Conservation (phyloP, 2,113 vertebrate species). For the Nanorana parkeri region DNA sequence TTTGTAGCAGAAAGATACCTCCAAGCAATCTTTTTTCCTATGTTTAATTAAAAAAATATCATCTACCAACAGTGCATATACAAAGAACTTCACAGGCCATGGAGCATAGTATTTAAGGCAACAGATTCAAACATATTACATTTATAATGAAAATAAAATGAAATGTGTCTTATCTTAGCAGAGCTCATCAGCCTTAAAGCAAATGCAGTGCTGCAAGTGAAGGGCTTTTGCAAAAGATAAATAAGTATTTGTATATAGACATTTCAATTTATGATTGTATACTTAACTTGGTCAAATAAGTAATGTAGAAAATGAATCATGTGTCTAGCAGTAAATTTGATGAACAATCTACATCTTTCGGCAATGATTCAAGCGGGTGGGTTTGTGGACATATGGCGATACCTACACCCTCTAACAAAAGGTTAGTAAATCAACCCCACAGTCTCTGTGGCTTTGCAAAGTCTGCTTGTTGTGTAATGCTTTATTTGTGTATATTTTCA, state of each 20-base stretch:
- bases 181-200: slow-evolving; percentile 57
- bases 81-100: slow-evolving; percentile 56
- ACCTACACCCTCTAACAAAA: no score
- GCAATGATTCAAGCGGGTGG: no score
- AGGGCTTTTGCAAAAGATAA: slow-evolving; percentile 31
- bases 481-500: no score
- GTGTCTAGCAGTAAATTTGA: not conserved
- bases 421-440: no score
- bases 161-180: slow-evolving; percentile 64
- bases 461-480: no score
- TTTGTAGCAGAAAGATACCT: slow-evolving; percentile 45
- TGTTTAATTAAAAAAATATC: slow-evolving; percentile 64
- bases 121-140: slow-evolving; percentile 63
- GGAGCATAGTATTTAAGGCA: slow-evolving; percentile 60
- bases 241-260: not conserved
- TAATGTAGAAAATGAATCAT: not conserved
- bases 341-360: no score
- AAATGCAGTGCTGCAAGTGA: slow-evolving; percentile 57
- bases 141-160: slow-evolving; percentile 70
- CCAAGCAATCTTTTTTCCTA: slow-evolving; percentile 58
- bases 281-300: not conserved
- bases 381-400: no score
- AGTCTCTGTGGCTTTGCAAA: no score
- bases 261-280: not conserved
- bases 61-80: slow-evolving; percentile 56